Base-by-base conservation (phyloP, 2,113 vertebrate genomes). In the Neotoma lepida region DNA sequence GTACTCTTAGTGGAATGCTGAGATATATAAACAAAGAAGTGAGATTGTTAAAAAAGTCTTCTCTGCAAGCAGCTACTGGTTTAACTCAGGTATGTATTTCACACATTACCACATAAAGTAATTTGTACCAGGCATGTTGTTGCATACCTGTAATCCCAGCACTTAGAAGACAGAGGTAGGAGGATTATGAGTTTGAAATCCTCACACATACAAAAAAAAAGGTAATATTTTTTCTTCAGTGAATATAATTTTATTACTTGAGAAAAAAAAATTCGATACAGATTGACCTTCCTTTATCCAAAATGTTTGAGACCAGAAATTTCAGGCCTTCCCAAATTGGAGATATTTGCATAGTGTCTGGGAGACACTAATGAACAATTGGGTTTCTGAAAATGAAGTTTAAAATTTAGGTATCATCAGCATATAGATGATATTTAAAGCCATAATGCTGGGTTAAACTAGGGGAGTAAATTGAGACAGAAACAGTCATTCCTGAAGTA, bases 1-100 rank as follows among this genome's bases (percentile, higher is more conserved):
- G 90, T 80, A 98, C 98, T 68, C 97, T 98, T 92, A 98, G 97
- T 95, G 98, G 97, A 76, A 98, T 98, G 98, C 96, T 98, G 54
- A 97, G 97, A 86, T 98, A 98, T 71, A 97, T 98, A 96, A 98
- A 97, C 96, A 97, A 97, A 94, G 98, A 98, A 95, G 98, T 97
- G 90, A 97, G 96, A 95, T 80, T 97, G 24, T 91, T 98, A 74
- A 97, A 97, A 96, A 97, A 89, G 24, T 96, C 97, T 68, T 96
- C 97, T 63, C 14, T 89, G 46, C 93, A 95, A 78, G 86, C 95
- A 95, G 89, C 89, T 88, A 22, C 91, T 94, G 93, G 88, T 95
- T 90, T 93, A 94, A 96, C 94, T 95, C 97, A 98, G 98, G 97
- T 98, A 96, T 94, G 97, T 98, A 86, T 89, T 70, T 95, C 24